A percentile compares a stretch with the other conserved stretches of the same genome.
Conservation (phyloP, 1,140 invertebrate species). For the Aradophagus sp. region DNA sequence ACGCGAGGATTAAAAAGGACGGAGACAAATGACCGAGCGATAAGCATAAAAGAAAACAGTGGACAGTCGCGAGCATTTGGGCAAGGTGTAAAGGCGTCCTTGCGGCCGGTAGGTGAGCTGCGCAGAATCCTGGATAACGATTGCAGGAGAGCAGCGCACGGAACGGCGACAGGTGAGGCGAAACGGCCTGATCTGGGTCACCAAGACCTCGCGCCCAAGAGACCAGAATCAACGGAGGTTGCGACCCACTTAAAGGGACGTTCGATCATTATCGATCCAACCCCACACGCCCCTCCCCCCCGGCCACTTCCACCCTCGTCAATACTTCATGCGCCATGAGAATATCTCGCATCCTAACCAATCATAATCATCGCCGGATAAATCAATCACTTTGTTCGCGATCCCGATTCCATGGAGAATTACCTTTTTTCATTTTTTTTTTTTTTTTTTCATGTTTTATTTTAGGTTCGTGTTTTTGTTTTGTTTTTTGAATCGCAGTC, state of each 20-base stretch:
- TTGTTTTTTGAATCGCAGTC: too few species aligned
- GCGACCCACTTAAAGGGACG: slow-evolving; percentile 68
- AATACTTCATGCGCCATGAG: slow-evolving; percentile 33
- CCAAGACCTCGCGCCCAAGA: slow-evolving; percentile 66
- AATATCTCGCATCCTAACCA: slow-evolving; percentile 18
- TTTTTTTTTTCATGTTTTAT: too few species aligned
- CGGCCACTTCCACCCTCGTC: slow-evolving; percentile 50
- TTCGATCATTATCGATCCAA: slow-evolving; percentile 65
- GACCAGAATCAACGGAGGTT: slow-evolving; percentile 68
- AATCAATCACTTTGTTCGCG: slow-evolving; percentile 46
- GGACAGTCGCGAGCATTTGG: slow-evolving; percentile 25
- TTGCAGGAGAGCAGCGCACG: slow-evolving; percentile 66
- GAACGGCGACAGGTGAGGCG: slow-evolving; percentile 65
- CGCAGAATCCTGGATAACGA: slow-evolving; percentile 75
- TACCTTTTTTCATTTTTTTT: slow-evolving; percentile 1
- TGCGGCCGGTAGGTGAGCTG: slow-evolving; percentile 60
- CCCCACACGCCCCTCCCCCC: background rate
- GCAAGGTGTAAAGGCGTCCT: slow-evolving; percentile 62
- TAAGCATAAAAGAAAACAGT: too few species aligned
- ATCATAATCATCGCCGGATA: slow-evolving; percentile 43
- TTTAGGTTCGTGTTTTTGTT: too few species aligned
- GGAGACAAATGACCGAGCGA: too few species aligned
- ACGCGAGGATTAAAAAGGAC: too few species aligned
- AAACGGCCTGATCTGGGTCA: slow-evolving; percentile 70
- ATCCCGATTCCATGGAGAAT: slow-evolving; percentile 11